A percentile compares a stretch with the other conserved stretches of the same genome.
Evolutionary conservation across 2,888 invertebrate genomes (phyloP).

Genomic region (Pseudococcus longispinus): DNA sequence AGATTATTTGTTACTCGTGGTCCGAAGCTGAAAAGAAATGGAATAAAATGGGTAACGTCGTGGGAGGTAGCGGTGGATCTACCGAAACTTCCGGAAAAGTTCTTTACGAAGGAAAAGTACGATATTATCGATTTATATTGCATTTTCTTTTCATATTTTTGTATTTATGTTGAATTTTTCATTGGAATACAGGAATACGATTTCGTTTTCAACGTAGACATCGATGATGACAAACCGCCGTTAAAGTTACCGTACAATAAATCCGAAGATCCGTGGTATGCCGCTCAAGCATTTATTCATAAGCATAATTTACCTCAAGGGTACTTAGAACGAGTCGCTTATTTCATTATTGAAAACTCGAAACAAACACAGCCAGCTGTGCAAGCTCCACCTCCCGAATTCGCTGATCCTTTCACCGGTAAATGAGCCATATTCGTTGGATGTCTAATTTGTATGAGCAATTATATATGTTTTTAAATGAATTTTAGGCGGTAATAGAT

Average conservation of each 20-base stretch:
- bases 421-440: slow-evolving; percentile 36
- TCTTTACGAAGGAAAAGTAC: slow-evolving; percentile 80
- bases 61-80: slow-evolving; percentile 76
- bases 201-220: slow-evolving; percentile 94
- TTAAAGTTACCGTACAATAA: slow-evolving; percentile 90
- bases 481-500: slow-evolving; percentile 69
- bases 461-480: neutral
- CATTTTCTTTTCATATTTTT: neutral
- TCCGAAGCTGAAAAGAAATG: slow-evolving; percentile 72
- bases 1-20: slow-evolving; percentile 83
- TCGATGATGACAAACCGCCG: slow-evolving; percentile 87
- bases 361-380: slow-evolving; percentile 61
- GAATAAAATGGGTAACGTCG: slow-evolving; percentile 88
- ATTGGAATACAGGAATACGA: slow-evolving; percentile 76
- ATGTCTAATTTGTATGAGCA: neutral
- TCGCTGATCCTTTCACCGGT: slow-evolving; percentile 71
- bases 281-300: slow-evolving; percentile 89
- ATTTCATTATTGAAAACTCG: slow-evolving; percentile 88
- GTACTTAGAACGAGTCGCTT: slow-evolving; percentile 87
- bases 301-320: slow-evolving; percentile 82
- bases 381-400: slow-evolving; percentile 60
- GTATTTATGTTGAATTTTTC: neutral
- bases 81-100: slow-evolving; percentile 76
- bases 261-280: slow-evolving; percentile 89
- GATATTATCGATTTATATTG: neutral